Evolutionary conservation across 2,113 vertebrate genomes (phyloP).

Genomic region (Myxocyprinus asiaticus): DNA sequence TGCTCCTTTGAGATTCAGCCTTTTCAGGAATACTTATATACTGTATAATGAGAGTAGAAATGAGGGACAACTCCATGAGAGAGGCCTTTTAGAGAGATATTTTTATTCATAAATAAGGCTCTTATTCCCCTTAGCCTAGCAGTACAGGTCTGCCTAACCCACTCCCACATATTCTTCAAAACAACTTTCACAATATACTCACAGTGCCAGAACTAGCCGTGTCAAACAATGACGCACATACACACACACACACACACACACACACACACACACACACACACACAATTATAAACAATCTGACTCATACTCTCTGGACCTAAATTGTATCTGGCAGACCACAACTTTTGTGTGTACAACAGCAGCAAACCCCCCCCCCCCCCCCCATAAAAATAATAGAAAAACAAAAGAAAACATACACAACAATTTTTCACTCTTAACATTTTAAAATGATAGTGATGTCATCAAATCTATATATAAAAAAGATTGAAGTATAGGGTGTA

Average conservation of each 20-base stretch:
- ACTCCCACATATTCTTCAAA: slow-evolving; percentile 36
- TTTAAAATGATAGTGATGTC: too few relatives aligned
- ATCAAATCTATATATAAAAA: too few relatives aligned
- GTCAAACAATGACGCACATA: background rate
- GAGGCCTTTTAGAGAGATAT: slow-evolving; percentile 32
- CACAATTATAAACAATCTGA: background rate
- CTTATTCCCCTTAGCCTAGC: slow-evolving; percentile 10
- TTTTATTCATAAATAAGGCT: slow-evolving; percentile 35
- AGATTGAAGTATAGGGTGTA: too few relatives aligned
- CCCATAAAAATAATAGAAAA: too few relatives aligned
- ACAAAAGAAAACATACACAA: too few relatives aligned
- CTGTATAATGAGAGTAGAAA: slow-evolving; percentile 5
- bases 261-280: background rate
- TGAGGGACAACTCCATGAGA: slow-evolving; percentile 3
- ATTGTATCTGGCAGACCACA: slow-evolving; percentile 16
- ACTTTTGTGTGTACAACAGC: background rate
- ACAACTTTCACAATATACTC: slow-evolving; percentile 22
- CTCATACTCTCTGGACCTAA: background rate
- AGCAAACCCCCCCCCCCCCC: too few relatives aligned
- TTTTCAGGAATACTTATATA: slow-evolving; percentile 12
- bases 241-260: background rate
- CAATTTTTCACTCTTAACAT: too few relatives aligned
- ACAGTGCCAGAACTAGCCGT: background rate
- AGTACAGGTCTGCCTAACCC: slow-evolving; percentile 16
- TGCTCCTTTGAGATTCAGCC: background rate